A percentile compares a stretch with the other conserved stretches of the same genome.
Conservation (phyloP, 2,113 vertebrate species). For the Natator depressus region DNA sequence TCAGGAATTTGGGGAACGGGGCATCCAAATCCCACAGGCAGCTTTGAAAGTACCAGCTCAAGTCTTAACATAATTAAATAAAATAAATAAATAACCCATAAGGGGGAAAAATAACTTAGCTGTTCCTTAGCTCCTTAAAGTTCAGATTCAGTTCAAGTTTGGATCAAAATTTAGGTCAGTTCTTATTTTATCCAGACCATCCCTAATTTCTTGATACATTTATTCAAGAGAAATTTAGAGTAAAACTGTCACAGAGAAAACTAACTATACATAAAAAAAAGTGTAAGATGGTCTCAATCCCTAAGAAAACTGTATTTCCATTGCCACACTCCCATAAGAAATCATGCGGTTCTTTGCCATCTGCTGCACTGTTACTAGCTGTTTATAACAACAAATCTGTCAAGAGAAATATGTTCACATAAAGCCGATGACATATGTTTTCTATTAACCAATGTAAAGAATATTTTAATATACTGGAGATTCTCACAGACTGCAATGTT, state of each 20-base stretch:
- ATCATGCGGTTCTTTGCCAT: background rate
- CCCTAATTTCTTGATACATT: background rate
- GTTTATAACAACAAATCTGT: constrained; percentile 44
- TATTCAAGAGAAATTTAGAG: background rate
- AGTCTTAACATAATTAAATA: background rate
- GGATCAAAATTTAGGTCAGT: background rate
- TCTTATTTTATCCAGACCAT: background rate
- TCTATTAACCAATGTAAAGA: constrained; percentile 52
- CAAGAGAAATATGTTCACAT: constrained; percentile 51
- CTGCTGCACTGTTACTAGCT: constrained; percentile 45
- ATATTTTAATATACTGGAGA: background rate
- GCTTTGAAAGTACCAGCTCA: background rate
- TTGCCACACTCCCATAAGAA: background rate
- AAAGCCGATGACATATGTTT: constrained; percentile 57
- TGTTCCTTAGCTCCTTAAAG: background rate
- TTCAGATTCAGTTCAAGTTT: background rate
- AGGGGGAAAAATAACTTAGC: background rate
- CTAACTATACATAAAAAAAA: background rate
- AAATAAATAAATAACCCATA: background rate
- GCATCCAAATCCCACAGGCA: background rate
- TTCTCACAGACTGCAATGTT: background rate
- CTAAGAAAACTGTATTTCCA: constrained; percentile 19
- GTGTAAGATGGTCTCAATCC: background rate
- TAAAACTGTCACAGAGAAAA: background rate
- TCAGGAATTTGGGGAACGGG: background rate